phyloP scores from a whole-genome alignment of 64 coral and sea anemone species.

The Stichodactyla mertensii region DNA sequence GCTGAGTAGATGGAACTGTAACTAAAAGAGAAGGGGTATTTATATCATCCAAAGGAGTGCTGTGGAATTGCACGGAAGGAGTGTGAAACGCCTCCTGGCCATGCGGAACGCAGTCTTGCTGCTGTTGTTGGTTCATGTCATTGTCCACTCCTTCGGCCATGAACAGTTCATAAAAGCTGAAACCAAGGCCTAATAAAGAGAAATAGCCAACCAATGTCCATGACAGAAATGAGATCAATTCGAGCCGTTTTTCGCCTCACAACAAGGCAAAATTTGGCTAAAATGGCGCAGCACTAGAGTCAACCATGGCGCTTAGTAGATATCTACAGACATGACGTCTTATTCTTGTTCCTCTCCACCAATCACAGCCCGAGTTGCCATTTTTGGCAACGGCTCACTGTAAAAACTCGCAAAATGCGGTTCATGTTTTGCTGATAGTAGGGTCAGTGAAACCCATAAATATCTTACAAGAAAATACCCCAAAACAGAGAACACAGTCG shows the following conservation, averaged over 20 bases:
- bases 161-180: constrained; percentile 39
- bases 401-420: constrained; percentile 61
- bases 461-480: not conserved
- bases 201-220: constrained; percentile 69
- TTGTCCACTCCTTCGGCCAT: constrained; percentile 94
- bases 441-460: constrained; percentile 5
- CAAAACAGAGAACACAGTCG: not conserved
- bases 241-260: constrained; percentile 53
- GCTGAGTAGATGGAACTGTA: constrained; percentile 26
- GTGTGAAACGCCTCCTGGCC: constrained; percentile 96
- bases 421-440: constrained; percentile 23
- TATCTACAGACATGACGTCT: constrained; percentile 89
- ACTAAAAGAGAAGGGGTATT: constrained; percentile 37
- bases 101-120: constrained; percentile 78
- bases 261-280: constrained; percentile 63
- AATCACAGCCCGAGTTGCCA: constrained; percentile 68
- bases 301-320: constrained; percentile 69
- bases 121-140: constrained; percentile 98
- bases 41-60: constrained; percentile 48
- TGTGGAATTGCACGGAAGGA: constrained; percentile 58
- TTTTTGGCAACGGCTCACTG: constrained; percentile 72
- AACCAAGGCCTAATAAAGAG: constrained; percentile 39
- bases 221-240: constrained; percentile 50
- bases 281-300: constrained; percentile 69
- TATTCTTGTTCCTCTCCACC: constrained; percentile 64